phyloP scores from a whole-genome alignment of 2,113 vertebrate species.

The Corythaixoides concolor region DNA sequence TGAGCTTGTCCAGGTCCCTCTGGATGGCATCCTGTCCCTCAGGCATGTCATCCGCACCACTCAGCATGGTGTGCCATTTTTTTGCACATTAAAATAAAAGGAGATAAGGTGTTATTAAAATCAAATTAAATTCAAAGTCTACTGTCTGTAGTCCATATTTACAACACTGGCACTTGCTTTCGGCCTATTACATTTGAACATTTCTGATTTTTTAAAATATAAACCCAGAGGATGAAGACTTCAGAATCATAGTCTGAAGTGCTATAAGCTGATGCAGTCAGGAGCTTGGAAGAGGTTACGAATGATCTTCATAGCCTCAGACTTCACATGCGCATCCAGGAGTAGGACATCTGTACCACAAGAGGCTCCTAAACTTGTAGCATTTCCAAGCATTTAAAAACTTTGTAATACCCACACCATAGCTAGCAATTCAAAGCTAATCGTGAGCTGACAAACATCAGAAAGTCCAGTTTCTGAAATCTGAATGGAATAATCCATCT shows the following conservation, averaged over 20 bases:
- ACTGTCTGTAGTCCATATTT: background rate
- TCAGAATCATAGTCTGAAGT: background rate
- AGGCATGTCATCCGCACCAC: no score
- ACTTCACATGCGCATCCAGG: background rate
- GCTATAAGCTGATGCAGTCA: background rate
- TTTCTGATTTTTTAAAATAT: background rate
- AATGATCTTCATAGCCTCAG: background rate
- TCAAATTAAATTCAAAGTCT: background rate
- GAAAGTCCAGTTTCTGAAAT: background rate
- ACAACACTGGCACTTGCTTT: background rate
- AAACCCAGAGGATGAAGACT: background rate
- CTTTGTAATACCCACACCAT: background rate
- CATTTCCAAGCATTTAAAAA: background rate
- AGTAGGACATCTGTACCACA: background rate
- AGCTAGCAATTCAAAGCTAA: background rate
- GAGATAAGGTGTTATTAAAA: background rate
- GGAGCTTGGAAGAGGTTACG: background rate
- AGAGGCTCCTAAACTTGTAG: background rate
- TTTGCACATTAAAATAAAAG: background rate
- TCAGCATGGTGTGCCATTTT: no score
- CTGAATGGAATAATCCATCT: slow-evolving; percentile 11
- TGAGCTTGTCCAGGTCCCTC: no score
- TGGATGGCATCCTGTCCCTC: no score
- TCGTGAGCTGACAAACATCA: slow-evolving; percentile 21
- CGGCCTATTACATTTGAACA: background rate